Conservation (phyloP, 2,888 invertebrate species). For the Euzetes globulus region DNA sequence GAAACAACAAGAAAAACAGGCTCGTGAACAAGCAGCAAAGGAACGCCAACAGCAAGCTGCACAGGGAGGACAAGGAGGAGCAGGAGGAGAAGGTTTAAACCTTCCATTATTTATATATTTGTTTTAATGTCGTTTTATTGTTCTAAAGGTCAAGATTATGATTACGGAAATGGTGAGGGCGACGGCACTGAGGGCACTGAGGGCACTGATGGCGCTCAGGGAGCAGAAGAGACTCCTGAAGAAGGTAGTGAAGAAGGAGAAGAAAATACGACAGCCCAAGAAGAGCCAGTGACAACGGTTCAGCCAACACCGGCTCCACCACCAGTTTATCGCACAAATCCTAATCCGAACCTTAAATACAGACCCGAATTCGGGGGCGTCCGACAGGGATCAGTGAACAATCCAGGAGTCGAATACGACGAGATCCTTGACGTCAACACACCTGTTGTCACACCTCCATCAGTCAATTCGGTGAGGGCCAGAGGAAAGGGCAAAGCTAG, state of each 20-base stretch:
- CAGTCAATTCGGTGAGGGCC: background rate
- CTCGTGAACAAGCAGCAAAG: background rate
- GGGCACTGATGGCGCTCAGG: background rate
- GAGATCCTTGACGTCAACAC: constrained; percentile 25
- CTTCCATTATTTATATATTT: background rate
- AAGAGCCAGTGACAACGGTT: background rate
- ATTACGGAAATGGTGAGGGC: background rate
- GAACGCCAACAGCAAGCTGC: constrained; percentile 26
- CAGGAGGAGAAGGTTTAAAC: background rate
- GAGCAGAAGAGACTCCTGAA: background rate
- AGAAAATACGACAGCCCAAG: background rate
- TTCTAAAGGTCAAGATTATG: constrained; percentile 28
- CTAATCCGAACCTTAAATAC: background rate
- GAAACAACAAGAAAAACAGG: constrained; percentile 33
- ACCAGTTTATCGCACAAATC: background rate
- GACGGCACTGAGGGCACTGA: background rate
- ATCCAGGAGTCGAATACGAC: constrained; percentile 20
- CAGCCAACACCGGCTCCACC: background rate
- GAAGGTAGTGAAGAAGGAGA: constrained; percentile 3
- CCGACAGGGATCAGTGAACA: background rate
- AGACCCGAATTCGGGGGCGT: constrained; percentile 15
- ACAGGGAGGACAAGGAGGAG: background rate
- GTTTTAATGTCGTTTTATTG: background rate
- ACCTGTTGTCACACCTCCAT: constrained; percentile 1
- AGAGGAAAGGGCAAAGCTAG: background rate